Evolutionary conservation across 2,113 vertebrate species (phyloP).

Genomic region (Mustela nigripes): DNA sequence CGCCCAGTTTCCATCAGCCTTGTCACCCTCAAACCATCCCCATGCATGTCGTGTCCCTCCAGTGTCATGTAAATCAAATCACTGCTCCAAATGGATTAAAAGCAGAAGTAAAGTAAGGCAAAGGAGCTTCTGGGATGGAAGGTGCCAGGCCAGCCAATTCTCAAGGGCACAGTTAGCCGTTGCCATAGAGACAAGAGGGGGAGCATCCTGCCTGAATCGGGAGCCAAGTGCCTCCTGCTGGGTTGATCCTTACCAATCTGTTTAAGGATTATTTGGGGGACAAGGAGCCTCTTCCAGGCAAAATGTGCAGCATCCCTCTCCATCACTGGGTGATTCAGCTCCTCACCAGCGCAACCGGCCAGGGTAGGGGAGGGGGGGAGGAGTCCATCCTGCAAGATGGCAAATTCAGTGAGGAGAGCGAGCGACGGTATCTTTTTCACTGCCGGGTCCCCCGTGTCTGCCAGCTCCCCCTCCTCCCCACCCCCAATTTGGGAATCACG

Average conservation of each 20-base stretch:
- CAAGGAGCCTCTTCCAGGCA: neutral
- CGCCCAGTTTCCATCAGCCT: neutral
- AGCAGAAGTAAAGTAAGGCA: neutral
- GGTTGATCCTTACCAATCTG: neutral
- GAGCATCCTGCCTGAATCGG: neutral
- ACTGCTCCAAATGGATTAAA: neutral
- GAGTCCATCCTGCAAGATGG: neutral
- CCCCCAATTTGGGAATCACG: neutral
- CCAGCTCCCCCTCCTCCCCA: neutral
- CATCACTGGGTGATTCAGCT: rapidly evolving
- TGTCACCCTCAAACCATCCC: neutral
- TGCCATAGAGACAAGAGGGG: neutral
- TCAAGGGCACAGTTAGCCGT: neutral
- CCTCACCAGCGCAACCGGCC: neutral
- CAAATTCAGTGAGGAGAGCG: neutral
- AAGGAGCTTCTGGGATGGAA: neutral
- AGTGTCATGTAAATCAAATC: neutral
- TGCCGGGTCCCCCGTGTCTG: neutral
- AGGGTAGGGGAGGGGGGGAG: rapidly evolving
- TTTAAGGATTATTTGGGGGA: neutral
- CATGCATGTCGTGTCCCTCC: neutral
- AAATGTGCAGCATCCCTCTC: neutral
- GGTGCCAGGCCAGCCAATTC: neutral
- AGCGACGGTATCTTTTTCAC: neutral
- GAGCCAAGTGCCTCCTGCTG: neutral